A percentile compares a stretch with the other conserved stretches of the same genome.
These are phyloP conservation scores for Eudemis profundana DNA, from an alignment of 2,888 invertebrate species.

Conservation along the genomic window DNA sequence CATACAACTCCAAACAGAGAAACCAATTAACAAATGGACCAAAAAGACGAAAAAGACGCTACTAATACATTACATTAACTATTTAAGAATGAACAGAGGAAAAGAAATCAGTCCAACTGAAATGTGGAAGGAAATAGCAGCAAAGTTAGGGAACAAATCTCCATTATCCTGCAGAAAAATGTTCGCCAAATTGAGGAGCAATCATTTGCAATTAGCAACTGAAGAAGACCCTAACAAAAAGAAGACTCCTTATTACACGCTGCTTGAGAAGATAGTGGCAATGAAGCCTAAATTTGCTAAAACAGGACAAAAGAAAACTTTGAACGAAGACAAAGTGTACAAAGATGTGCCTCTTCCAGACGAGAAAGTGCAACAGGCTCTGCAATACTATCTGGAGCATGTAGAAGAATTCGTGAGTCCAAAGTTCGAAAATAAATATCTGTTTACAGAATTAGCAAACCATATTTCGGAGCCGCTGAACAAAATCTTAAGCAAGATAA, in stretches of 20 bases:
- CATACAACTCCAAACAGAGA: conserved; percentile 41
- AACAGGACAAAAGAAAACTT: conserved; percentile 51
- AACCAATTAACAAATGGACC: conserved; percentile 63
- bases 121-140: conserved; percentile 72
- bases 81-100: conserved; percentile 62
- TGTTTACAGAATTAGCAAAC: conserved; percentile 72
- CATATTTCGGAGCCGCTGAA: conserved; percentile 62
- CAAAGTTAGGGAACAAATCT: conserved; percentile 62
- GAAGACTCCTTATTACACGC: conserved; percentile 54
- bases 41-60: conserved; percentile 65
- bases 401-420: conserved; percentile 74
- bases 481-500: conserved; percentile 72
- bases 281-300: conserved; percentile 66
- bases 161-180: conserved; percentile 66
- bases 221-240: conserved; percentile 50
- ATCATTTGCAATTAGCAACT: conserved; percentile 51
- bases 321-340: conserved; percentile 57
- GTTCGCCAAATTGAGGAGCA: conserved; percentile 65
- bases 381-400: conserved; percentile 70
- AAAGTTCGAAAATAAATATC: conserved; percentile 70
- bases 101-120: conserved; percentile 63
- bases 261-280: conserved; percentile 65
- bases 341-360: conserved; percentile 63
- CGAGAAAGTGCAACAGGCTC: conserved; percentile 63
- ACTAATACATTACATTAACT: conserved; percentile 67